Conservation (phyloP, 2,888 invertebrate species). For the Sceliomorpha sp. region DNA sequence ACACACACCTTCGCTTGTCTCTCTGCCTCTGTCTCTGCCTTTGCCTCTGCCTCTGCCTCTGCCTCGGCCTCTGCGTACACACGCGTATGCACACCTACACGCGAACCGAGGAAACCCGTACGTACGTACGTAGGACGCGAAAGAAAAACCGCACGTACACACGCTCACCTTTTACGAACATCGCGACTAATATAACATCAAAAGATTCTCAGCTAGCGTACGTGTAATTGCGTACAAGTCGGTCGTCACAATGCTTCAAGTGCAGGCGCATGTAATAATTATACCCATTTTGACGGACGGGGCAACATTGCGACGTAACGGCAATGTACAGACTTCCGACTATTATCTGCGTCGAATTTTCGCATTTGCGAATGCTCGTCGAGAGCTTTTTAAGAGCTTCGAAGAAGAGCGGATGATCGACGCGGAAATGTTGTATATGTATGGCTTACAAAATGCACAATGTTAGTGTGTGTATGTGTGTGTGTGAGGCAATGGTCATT, state of each 20-base stretch:
- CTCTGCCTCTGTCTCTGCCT: no score
- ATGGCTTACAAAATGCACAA: no score
- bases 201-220: conserved; percentile 10
- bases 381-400: no score
- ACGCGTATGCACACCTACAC: no score
- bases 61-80: no score
- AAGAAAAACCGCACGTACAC: conserved; percentile 5
- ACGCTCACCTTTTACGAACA: conserved; percentile 1
- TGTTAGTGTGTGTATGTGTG: no score
- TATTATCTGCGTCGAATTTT: conserved; percentile 26
- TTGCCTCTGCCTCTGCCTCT: no score
- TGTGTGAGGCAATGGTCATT: no score
- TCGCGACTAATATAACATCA: conserved; percentile 1
- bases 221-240: conserved; percentile 18
- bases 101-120: no score
- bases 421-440: conserved; percentile 27
- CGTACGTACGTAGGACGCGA: no score
- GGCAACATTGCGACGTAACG: conserved; percentile 23
- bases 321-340: conserved; percentile 20
- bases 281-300: conserved; percentile 29
- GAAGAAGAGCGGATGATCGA: conserved; percentile 18
- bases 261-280: conserved; percentile 38
- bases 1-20: neutral
- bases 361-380: no score
- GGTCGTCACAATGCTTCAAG: conserved; percentile 26